These are phyloP conservation scores for Monoplex corrugatus DNA, from an alignment of 2,888 invertebrate genomes.

Conservation along the genomic window DNA sequence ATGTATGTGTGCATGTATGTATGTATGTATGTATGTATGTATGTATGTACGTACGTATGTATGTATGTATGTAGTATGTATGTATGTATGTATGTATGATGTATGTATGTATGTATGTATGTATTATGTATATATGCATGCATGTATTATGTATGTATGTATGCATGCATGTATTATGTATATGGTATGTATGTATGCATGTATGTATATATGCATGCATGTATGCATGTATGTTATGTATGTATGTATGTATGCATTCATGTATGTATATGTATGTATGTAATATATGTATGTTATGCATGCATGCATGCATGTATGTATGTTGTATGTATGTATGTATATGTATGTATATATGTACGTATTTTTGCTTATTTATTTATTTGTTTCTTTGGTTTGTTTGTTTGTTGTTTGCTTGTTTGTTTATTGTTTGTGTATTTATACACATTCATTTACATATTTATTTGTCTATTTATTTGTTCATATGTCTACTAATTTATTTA, in stretches of 20 bases:
- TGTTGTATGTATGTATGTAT: constrained; percentile 11
- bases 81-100: no score
- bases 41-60: no score
- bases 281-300: no score
- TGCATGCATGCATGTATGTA: constrained; percentile 10
- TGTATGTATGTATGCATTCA: constrained; percentile 28
- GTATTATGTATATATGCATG: no score
- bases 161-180: background rate
- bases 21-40: no score
- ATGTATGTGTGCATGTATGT: no score
- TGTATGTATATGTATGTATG: constrained; percentile 21
- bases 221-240: constrained; percentile 8
- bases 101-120: no score
- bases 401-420: background rate
- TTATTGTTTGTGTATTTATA: background rate
- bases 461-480: no score
- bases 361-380: background rate
- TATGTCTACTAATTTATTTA: no score
- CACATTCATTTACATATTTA: background rate
- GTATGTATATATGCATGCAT: background rate
- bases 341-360: background rate
- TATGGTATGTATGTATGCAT: background rate
- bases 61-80: no score
- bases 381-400: background rate
- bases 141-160: background rate